phyloP scores from a whole-genome alignment of 2,888 invertebrate species.

The Scaptomyza cyrtandrae region DNA sequence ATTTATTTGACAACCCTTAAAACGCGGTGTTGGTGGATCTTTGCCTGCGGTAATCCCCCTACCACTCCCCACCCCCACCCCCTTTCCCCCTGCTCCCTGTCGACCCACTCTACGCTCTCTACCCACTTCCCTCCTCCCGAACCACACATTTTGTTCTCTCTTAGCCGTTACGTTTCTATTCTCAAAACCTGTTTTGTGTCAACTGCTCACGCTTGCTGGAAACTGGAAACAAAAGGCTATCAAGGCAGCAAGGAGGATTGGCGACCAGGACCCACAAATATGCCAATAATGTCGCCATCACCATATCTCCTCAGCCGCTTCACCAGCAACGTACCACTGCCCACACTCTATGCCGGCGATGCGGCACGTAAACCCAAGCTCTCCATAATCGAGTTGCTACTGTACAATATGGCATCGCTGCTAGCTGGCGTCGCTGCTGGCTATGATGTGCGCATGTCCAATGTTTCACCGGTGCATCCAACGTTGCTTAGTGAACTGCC shows the following conservation, averaged over 20 bases:
- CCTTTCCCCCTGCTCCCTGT: neutral
- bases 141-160: conserved; percentile 5
- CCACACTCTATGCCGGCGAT: conserved; percentile 92
- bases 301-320: conserved; percentile 84
- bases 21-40: conserved; percentile 46
- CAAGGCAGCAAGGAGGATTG: conserved; percentile 82
- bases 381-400: conserved; percentile 85
- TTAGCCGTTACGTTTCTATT: conserved; percentile 46
- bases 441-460: conserved; percentile 95
- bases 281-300: conserved; percentile 83
- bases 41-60: conserved; percentile 61
- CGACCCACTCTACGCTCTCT: too few relatives aligned
- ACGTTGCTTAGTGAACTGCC: conserved; percentile 88
- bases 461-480: conserved; percentile 93
- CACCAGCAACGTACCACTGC: conserved; percentile 88
- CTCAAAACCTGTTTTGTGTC: conserved; percentile 65
- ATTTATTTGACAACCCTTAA: neutral
- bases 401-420: conserved; percentile 96
- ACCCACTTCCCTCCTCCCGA: too few relatives aligned
- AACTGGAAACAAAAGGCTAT: conserved; percentile 44
- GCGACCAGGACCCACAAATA: conserved; percentile 75
- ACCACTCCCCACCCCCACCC: neutral
- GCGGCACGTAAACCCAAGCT: conserved; percentile 84
- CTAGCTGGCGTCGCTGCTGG: conserved; percentile 96
- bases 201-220: conserved; percentile 48